Evolutionary conservation across 64 coral and sea anemone species (phyloP), one percentile per base, ranked within the genome.

Genomic region (Trachythela sp.): DNA sequence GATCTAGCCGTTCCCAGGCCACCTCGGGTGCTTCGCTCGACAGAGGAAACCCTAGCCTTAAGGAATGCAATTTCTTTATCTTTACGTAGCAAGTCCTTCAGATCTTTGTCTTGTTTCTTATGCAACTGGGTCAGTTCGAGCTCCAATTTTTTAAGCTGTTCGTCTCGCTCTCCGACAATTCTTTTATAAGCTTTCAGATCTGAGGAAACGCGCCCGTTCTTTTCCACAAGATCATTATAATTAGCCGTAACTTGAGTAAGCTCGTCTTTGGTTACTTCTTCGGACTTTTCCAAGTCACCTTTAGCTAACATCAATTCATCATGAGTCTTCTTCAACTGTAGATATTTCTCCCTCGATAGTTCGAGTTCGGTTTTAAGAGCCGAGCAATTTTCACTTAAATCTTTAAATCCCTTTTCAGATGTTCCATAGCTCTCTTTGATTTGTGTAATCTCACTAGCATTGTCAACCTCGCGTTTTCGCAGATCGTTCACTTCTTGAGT

Each of bases 161-260:
- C 36, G 9, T 77, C 71, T 38, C 71, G 71, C 17, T 77, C 71
- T 2, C 4, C 71, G 13, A 77, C 71, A 26, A 77, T 77, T 35
- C 71, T 77, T 77, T 77, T 77, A 18, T 77, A 77, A 5, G 71
- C 71, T 77, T 77, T 77, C 71, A 77, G 26, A 26, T 77, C 71
- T 1, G 71, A 32, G 1, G 71, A 27, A 13, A 38, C 13, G 1
- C 36, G n/a, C 13, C 3, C 29, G 71, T 35, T 27, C 71, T 77
- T 77, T 4, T 3, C 71, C 3, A 4, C 13, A 77, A 77, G 24
- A 15, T 77, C 71, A 35, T 77, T 38, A 17, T 77, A 77, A 32
- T 38, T 77, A 22, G 7, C 36, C 17, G 30, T 77, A 13, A 77
- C 9, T 35, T 77, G 10, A 22, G 7, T 35, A 4, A 77, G 71